Base-by-base conservation (phyloP, 37 sponge, comb jelly and placozoan species). In the Lycopodina hypogea region DNA sequence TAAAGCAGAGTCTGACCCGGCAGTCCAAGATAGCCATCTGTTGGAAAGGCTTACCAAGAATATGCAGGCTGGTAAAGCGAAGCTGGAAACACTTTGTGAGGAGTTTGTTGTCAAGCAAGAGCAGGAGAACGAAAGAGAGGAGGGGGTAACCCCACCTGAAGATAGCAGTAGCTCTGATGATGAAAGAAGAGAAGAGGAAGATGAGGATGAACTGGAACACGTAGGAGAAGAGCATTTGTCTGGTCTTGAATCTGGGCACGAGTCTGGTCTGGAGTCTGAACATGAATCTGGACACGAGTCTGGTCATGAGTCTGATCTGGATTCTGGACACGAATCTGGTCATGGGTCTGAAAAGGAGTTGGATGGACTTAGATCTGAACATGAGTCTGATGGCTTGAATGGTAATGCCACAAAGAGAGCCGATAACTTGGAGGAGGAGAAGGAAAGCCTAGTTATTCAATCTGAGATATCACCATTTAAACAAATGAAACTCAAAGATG, bases 51-150 rank as follows among this genome's bases (percentile, higher is more conserved):
- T 93, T 37, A 57, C 77, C 21, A 52, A 74, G 63, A 78, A 63
- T 40, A 22, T 69, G 0, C 53, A 68, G 60, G 80, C 82, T 21
- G 88, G 77, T 0, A 28, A 85, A 55, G 56, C 53, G 1, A 85
- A 77, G 55, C 23, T 93, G 71, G 75, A 30, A 3, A 22, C 64
- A 9, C 6, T 92, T n/a, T 42, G 60, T 37, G 92, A 92, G 56
- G 84, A 84, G 0, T 92, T 84, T 92, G 89, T 73, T 0, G 23
- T 38, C 28, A 88, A 84, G 55, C 89, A 92, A 71, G 85, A 83
- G 67, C 39, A 69, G 19, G 72, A 79, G 41, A 35, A 59, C 30
- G 78, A 89, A 21, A 78, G 12, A 18, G 71, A 12, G n/a, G 29
- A 12, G 12, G 48, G 9, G 48, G 48, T 45, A 12, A 45, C 8